phyloP scores from a whole-genome alignment of 1,140 invertebrate genomes.

The Archivesica marissinica region DNA sequence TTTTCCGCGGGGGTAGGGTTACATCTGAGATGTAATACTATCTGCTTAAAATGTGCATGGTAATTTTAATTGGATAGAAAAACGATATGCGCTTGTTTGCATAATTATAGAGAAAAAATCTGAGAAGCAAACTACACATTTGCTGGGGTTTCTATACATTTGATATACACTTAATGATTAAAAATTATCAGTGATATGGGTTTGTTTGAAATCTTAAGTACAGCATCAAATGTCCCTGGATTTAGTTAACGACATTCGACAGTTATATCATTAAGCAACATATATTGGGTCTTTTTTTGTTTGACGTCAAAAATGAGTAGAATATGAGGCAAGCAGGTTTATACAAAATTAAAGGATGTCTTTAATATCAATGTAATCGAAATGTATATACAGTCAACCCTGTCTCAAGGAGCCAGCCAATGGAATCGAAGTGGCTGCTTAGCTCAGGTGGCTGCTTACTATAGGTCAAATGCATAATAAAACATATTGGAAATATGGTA shows the following conservation, averaged over 20 bases:
- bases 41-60: slow-evolving; percentile 28
- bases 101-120: slow-evolving; percentile 10
- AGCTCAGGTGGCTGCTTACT: too few species aligned
- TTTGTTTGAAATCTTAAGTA: neutral
- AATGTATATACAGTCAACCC: too few species aligned
- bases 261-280: too few species aligned
- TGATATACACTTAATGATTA: neutral
- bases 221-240: neutral
- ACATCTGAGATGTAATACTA: slow-evolving; percentile 35
- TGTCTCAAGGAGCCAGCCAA: too few species aligned
- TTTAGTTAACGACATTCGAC: neutral
- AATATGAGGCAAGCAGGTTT: too few species aligned
- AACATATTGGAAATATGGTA: too few species aligned
- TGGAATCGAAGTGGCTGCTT: too few species aligned
- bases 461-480: too few species aligned
- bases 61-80: slow-evolving; percentile 36
- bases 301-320: too few species aligned
- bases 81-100: slow-evolving; percentile 17
- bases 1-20: slow-evolving; percentile 9
- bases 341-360: too few species aligned
- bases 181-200: neutral
- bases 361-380: too few species aligned
- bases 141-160: neutral
- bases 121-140: neutral
- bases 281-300: too few species aligned